These are phyloP conservation scores for Ormyrus rosae DNA, from an alignment of 2,888 invertebrate species.

Conservation along the genomic window DNA sequence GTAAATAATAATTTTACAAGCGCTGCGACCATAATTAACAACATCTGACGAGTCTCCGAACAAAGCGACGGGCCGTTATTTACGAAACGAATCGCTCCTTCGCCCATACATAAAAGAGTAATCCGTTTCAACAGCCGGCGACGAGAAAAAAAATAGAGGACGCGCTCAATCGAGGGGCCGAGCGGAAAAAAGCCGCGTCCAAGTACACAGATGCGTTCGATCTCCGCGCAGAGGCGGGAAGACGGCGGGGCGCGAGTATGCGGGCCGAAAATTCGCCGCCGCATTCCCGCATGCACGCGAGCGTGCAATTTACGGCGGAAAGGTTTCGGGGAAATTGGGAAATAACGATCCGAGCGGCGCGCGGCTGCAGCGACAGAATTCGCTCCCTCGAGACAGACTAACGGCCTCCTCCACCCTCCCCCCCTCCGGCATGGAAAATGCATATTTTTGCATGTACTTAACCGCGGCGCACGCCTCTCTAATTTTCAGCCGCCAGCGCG, in stretches of 20 bases:
- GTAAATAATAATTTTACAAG: too few relatives aligned
- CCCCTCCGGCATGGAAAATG: slow-evolving; percentile 42
- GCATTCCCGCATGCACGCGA: slow-evolving; percentile 40
- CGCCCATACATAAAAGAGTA: neutral
- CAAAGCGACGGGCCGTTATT: slow-evolving; percentile 10
- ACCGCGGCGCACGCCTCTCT: slow-evolving; percentile 1
- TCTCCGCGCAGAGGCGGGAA: neutral
- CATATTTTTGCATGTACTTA: slow-evolving; percentile 57
- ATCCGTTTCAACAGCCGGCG: slow-evolving; percentile 27
- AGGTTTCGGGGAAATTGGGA: slow-evolving; percentile 57
- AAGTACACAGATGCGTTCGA: neutral
- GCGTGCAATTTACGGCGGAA: slow-evolving; percentile 41
- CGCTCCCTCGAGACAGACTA: slow-evolving; percentile 32
- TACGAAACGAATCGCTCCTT: slow-evolving; percentile 26
- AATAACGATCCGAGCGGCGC: slow-evolving; percentile 60
- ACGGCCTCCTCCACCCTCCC: neutral
- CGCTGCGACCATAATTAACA: too few relatives aligned
- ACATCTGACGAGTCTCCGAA: slow-evolving; percentile 3
- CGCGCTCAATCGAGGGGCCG: slow-evolving; percentile 37
- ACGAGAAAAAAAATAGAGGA: slow-evolving; percentile 7
- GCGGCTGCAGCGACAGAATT: neutral
- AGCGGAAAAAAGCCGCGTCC: slow-evolving; percentile 11
- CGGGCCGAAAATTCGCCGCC: slow-evolving; percentile 18
- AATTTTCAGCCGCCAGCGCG: slow-evolving; percentile 28
- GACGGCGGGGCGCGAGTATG: neutral